These are phyloP conservation scores for Noctuana brunneofusca DNA, from an alignment of 2,888 invertebrate species.

Conservation along the genomic window DNA sequence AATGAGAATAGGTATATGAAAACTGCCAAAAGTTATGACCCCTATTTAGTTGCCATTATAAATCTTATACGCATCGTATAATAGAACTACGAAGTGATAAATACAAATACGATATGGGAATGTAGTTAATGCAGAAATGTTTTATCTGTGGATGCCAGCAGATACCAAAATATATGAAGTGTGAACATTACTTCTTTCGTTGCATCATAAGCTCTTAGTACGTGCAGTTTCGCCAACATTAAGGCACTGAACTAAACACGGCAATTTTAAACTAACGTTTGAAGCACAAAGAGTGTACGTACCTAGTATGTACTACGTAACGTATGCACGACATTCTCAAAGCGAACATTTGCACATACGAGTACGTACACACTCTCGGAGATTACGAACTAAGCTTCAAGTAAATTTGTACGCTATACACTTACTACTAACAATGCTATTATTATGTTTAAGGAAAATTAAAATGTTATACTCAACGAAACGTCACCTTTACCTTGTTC, in stretches of 20 bases:
- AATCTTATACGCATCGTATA: no score
- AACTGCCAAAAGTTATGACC: no score
- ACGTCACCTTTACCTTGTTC: not conserved
- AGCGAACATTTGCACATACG: not conserved
- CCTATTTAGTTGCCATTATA: no score
- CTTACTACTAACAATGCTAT: not conserved
- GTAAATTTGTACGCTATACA: not conserved
- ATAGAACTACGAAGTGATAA: no score
- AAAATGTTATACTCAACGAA: not conserved
- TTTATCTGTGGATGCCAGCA: no score
- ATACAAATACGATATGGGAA: no score
- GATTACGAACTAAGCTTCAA: not conserved
- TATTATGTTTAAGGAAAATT: not conserved
- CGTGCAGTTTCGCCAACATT: not conserved
- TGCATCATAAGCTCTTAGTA: not conserved
- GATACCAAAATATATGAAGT: no score
- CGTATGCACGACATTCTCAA: not conserved
- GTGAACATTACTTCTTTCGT: no score
- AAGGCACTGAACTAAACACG: not conserved
- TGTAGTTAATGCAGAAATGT: no score
- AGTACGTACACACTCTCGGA: no score
- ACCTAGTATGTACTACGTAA: no score
- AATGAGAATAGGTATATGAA: no score
- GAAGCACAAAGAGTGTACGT: not conserved
- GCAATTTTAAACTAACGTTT: conserved; percentile 4